Conservation (phyloP, 2,888 invertebrate species). For the Meiosimyza platycephala region DNA sequence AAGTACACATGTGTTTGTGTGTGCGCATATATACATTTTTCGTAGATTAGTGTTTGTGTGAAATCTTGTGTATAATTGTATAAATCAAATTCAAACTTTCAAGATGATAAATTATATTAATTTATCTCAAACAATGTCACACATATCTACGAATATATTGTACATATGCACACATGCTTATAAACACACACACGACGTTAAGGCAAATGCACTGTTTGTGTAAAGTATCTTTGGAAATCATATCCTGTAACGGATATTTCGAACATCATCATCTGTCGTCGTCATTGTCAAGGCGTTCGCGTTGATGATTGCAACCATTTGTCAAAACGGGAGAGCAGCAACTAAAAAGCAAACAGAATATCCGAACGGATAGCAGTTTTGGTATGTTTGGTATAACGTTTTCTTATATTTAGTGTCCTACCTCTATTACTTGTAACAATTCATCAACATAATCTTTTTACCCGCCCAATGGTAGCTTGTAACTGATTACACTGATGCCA, state of each 20-base stretch:
- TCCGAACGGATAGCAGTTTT: too few relatives aligned
- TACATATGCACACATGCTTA: neutral
- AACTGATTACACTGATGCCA: too few relatives aligned
- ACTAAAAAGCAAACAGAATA: neutral
- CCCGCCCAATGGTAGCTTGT: too few relatives aligned
- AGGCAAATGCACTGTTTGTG: neutral
- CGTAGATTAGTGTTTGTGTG: neutral
- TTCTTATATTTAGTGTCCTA: too few relatives aligned
- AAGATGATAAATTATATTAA: slow-evolving; percentile 32
- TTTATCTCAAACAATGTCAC: slow-evolving; percentile 27
- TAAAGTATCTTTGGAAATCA: slow-evolving; percentile 21
- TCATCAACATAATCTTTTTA: too few relatives aligned
- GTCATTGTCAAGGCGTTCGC: slow-evolving; percentile 33
- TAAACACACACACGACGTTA: neutral
- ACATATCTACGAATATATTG: neutral
- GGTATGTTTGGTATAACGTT: too few relatives aligned
- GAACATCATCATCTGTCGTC: slow-evolving; percentile 36
- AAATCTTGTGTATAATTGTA: slow-evolving; percentile 11
- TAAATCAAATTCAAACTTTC: slow-evolving; percentile 34
- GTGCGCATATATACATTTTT: neutral
- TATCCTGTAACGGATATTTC: slow-evolving; percentile 34
- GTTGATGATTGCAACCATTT: slow-evolving; percentile 30
- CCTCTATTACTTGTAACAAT: too few relatives aligned
- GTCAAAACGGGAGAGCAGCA: slow-evolving; percentile 4
- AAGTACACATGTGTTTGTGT: neutral